Conservation (phyloP, 2,797 vertebrate genomes). For the Cetoscarus ocellatus region DNA sequence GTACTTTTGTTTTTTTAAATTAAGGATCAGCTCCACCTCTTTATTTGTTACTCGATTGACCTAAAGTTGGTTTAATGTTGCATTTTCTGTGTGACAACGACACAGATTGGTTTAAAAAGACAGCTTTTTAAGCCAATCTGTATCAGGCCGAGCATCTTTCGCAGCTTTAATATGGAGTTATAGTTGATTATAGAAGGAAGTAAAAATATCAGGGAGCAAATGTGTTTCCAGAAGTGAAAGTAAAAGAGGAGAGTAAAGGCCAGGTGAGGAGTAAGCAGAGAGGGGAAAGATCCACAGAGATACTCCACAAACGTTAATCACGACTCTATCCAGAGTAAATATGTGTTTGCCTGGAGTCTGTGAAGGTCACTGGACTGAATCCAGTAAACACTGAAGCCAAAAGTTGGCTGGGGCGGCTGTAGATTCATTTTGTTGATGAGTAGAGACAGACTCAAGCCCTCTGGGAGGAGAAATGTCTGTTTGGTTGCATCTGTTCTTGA, state of each 20-base stretch:
- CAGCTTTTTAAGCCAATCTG: no score
- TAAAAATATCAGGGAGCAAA: background rate
- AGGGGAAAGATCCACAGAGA: conserved; percentile 21
- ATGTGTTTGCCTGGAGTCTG: conserved; percentile 23
- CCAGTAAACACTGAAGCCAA: conserved; percentile 30
- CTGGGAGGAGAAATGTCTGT: background rate
- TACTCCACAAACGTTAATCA: conserved; percentile 32
- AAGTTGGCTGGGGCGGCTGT: conserved; percentile 11
- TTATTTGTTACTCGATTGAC: no score
- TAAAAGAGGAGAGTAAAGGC: background rate
- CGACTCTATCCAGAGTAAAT: conserved; percentile 25
- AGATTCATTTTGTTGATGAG: conserved; percentile 20
- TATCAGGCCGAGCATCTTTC: no score
- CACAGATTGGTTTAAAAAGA: no score
- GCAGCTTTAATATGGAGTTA: no score
- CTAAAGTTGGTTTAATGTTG: no score
- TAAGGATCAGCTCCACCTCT: no score
- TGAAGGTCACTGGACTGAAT: conserved; percentile 46
- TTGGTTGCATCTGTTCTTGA: conserved; percentile 8
- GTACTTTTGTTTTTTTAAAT: no score
- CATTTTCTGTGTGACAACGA: no score
- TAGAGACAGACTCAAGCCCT: background rate
- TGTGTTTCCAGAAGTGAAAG: background rate
- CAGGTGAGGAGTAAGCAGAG: background rate
- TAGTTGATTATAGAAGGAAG: no score